Base-by-base conservation (phyloP, 2,888 invertebrate genomes). In the Dysmachus trigonus region DNA sequence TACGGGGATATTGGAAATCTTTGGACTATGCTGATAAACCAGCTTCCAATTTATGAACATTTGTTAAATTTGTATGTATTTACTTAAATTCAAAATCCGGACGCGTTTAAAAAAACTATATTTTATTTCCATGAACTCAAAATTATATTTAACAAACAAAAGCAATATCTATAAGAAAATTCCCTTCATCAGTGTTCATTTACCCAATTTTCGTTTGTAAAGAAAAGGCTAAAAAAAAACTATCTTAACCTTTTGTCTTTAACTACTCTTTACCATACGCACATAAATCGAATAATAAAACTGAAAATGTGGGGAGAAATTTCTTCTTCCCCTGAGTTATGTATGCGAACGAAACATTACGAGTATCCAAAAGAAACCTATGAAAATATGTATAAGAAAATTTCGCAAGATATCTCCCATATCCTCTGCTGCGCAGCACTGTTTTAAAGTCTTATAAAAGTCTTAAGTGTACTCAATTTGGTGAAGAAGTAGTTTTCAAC, bases 381-480 rank as follows among this genome's bases (percentile, higher is more conserved):
- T 18, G 77, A 41, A 77, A 77, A 38, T 18, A 73, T 47, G 41
- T 30, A 27, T 41, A 47, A 6, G 47, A 77, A 77, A 77, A 77
- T 77, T 77, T 77, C 77, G 30, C 77, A 77, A 77, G 77, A 77
- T 38, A 10, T 77, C 77, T 51, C 22, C 47, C 77, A 77, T 77
- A 41, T 47, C 35, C 18, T 41, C 18, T 18, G 5, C 38, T 77
- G 22, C 41, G 38, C 47, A 31, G 33, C 73, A 77, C 13, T 38
- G 27, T 47, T 27, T 77, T 77, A 30, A 77, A 41, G 77, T 77
- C 62, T 27, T 62, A 62, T 77, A 38, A 30, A 77, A 41, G 77
- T 77, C 62, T 62, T 18, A 62, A 62, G 62, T 22, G 62, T 77
- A 47, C 77, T 77, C 41, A 41, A 77, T 77, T 41, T 77, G 77